phyloP scores from a whole-genome alignment of 2,888 invertebrate species.

The Cerastis rubricosa region DNA sequence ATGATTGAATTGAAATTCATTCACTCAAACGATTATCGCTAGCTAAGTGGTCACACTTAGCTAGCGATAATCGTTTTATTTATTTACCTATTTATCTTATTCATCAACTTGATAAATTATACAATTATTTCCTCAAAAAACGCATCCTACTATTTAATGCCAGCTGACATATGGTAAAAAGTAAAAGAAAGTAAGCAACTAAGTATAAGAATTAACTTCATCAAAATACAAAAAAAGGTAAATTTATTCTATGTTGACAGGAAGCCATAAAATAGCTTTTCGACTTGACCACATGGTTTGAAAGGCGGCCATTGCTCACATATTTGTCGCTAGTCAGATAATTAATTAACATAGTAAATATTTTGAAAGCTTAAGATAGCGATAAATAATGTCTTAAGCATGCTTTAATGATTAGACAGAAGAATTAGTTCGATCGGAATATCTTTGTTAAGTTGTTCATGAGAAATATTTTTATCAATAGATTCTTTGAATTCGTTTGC shows the following conservation, averaged over 20 bases:
- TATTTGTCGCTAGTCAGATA: constrained; percentile 52
- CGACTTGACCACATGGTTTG: constrained; percentile 65
- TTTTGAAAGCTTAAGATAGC: constrained; percentile 40
- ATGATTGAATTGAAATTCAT: no score
- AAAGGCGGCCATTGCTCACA: constrained; percentile 54
- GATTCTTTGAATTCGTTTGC: not conserved
- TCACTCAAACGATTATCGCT: no score
- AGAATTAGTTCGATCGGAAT: constrained; percentile 39
- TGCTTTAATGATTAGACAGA: constrained; percentile 33
- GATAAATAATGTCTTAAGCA: constrained; percentile 42
- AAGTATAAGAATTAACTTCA: constrained; percentile 39
- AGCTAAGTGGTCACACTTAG: not conserved
- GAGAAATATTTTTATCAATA: not conserved
- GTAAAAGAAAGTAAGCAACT: constrained; percentile 35
- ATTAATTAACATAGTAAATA: constrained; percentile 67
- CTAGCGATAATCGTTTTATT: not conserved
- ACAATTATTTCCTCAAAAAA: not conserved
- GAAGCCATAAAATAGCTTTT: constrained; percentile 70
- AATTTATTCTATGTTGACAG: constrained; percentile 66
- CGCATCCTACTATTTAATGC: not conserved
- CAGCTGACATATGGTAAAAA: constrained; percentile 44
- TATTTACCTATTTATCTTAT: not conserved
- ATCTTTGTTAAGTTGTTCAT: constrained; percentile 11
- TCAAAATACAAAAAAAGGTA: constrained; percentile 53
- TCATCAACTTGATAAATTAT: constrained; percentile 22